Percentiles rank a stretch among this genome's conserved stretches.
These are phyloP conservation scores for Tachina lurida DNA, from an alignment of 2,888 invertebrate species.

Conservation along the genomic window DNA sequence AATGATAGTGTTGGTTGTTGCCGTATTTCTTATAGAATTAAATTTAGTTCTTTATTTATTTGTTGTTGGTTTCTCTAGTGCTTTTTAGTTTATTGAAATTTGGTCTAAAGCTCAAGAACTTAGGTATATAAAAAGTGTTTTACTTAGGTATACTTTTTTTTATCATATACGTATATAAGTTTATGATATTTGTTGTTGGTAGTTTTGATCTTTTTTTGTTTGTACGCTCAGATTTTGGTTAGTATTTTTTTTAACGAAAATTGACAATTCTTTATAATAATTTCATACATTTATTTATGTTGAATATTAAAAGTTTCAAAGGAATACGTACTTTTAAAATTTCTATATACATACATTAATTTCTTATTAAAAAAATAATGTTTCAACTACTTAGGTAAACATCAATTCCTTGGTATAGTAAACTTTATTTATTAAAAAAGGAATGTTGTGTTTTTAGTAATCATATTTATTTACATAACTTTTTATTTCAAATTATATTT, in stretches of 20 bases:
- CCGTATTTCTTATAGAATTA: slow-evolving; percentile 3
- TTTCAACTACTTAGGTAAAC: slow-evolving; percentile 53
- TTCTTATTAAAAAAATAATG: background rate
- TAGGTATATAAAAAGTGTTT: slow-evolving; percentile 13
- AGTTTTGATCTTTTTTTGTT: background rate
- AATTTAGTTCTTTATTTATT: slow-evolving; percentile 1
- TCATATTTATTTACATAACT: slow-evolving; percentile 54
- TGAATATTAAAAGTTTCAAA: slow-evolving; percentile 22
- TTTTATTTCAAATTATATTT: background rate
- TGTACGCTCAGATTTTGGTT: background rate
- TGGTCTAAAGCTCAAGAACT: slow-evolving; percentile 40
- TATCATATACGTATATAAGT: background rate
- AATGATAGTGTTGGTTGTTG: slow-evolving; percentile 41
- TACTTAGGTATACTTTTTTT: no score
- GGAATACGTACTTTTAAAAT: background rate
- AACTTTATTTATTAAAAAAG: background rate
- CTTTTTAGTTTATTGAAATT: slow-evolving; percentile 14
- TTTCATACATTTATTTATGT: background rate
- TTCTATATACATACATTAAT: background rate
- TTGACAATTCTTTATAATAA: background rate
- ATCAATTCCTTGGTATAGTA: slow-evolving; percentile 59
- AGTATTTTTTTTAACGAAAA: slow-evolving; percentile 2
- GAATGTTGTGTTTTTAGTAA: no score
- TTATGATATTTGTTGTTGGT: background rate
- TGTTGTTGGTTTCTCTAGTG: background rate